phyloP scores from a whole-genome alignment of 2,888 invertebrate genomes.

The Idaea dimidiata region DNA sequence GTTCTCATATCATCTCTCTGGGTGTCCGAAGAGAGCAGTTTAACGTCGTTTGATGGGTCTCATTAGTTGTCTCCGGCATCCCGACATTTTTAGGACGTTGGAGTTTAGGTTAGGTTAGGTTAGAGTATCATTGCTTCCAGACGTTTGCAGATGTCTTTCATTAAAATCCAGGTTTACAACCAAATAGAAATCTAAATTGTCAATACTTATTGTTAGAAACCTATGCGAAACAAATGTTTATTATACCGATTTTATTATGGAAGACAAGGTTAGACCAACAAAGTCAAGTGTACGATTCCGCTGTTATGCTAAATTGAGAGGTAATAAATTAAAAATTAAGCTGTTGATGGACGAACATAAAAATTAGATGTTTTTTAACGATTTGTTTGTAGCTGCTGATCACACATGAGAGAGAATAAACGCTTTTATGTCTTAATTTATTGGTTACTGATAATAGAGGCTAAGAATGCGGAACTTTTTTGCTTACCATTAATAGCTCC shows the following conservation, averaged over 20 bases:
- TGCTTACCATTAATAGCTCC: too few relatives aligned
- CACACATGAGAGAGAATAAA: neutral
- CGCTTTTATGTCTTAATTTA: conserved; percentile 1
- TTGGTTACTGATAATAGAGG: neutral
- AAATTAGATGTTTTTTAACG: neutral
- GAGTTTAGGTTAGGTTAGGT: too few relatives aligned
- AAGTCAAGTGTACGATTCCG: conserved; percentile 25
- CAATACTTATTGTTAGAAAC: too few relatives aligned
- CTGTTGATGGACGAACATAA: neutral
- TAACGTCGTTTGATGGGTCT: too few relatives aligned
- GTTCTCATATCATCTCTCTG: too few relatives aligned
- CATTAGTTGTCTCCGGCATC: too few relatives aligned
- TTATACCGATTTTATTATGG: neutral
- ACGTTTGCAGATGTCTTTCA: too few relatives aligned
- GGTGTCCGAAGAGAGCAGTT: too few relatives aligned
- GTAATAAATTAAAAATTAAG: conserved; percentile 20
- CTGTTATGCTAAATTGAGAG: conserved; percentile 21
- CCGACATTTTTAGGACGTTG: too few relatives aligned
- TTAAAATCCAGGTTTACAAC: too few relatives aligned
- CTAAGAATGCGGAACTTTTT: neutral
- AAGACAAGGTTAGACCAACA: conserved; percentile 20
- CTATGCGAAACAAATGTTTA: neutral
- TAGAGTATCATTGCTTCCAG: too few relatives aligned
- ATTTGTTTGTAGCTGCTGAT: neutral
- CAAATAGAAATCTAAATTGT: too few relatives aligned